Base-by-base conservation (phyloP, 2,888 invertebrate species). In the Phorcus lineatus region DNA sequence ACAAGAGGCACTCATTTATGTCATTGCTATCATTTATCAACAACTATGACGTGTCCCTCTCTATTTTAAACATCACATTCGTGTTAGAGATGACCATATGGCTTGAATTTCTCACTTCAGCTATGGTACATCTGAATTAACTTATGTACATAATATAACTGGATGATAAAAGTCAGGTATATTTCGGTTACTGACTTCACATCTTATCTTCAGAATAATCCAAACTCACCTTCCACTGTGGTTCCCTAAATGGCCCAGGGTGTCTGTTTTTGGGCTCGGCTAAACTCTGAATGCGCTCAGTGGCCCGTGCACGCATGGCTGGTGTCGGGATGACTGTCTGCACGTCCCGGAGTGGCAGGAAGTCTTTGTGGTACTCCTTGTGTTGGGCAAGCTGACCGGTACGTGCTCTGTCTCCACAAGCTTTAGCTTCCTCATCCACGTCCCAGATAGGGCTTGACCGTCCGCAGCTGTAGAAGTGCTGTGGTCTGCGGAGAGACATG, bases 401-500 rank as follows among this genome's bases (percentile, higher is more conserved):
- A 11, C 90, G 81, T 13, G 83, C 85, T 22, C 87, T 83, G 17
- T 89, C 83, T 11, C 77, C 74, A 3, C 86, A 88, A 6, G 85
- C 83, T 74, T 82, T 84, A 1, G 90, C 90, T 17, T 81, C 82
- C 2, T 82, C 79, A 6, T 85, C 83, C 1, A 90, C 89, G 4
- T 84, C 74, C 89, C 90, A 91, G 28, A 91, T 83, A 24, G 89
- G 87, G 13, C 89, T 89, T 9, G 87, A 67, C 11, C 91, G 80
- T 2, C 91, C 91, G 83, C 91, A 90, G 80, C 91, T 91, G 83
- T 88, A 91, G 84, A 82, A 88, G 83, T 88, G 91, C 75, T 88
- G 81, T 0, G 88, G 85, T 62, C 91, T 91, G 87, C 17, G 85
- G 84, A 74, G 66, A 36, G 36, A 36, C 9, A 47, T 6, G 47